Percentiles rank a stretch among this genome's conserved stretches.
phyloP scores from a whole-genome alignment of 2,888 invertebrate species.

The Cheilosia urbana region DNA sequence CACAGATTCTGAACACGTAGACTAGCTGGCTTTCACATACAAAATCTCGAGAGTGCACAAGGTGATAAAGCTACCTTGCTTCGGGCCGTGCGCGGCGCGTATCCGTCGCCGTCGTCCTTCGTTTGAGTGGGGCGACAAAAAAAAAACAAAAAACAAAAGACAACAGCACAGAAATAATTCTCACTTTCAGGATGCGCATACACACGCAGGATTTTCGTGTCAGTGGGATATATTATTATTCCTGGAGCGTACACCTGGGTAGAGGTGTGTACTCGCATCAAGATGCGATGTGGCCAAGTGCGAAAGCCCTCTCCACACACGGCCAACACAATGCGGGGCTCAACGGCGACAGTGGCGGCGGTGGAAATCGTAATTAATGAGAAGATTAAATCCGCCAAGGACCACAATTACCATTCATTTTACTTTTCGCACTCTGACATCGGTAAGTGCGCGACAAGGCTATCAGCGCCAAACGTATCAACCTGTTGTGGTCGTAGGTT shows the following conservation, averaged over 20 bases:
- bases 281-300: conserved; percentile 31
- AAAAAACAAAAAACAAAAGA: conserved; percentile 43
- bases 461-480: conserved; percentile 56
- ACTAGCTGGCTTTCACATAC: conserved; percentile 50
- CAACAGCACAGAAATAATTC: conserved; percentile 62
- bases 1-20: conserved; percentile 72
- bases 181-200: conserved; percentile 61
- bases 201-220: conserved; percentile 54
- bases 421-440: conserved; percentile 64
- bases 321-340: conserved; percentile 20
- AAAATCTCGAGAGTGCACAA: conserved; percentile 68
- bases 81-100: conserved; percentile 11
- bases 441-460: conserved; percentile 56
- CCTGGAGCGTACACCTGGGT: conserved; percentile 38
- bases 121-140: conserved; percentile 25
- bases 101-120: conserved; percentile 11
- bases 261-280: conserved; percentile 40
- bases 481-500: conserved; percentile 61
- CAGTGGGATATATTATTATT: conserved; percentile 59
- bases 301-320: conserved; percentile 2
- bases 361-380: conserved; percentile 68
- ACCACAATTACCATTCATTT: conserved; percentile 73
- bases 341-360: conserved; percentile 3
- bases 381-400: conserved; percentile 69
- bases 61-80: conserved; percentile 52